Evolutionary conservation across 2,113 vertebrate genomes (phyloP).

Genomic region (Lagopus muta): DNA sequence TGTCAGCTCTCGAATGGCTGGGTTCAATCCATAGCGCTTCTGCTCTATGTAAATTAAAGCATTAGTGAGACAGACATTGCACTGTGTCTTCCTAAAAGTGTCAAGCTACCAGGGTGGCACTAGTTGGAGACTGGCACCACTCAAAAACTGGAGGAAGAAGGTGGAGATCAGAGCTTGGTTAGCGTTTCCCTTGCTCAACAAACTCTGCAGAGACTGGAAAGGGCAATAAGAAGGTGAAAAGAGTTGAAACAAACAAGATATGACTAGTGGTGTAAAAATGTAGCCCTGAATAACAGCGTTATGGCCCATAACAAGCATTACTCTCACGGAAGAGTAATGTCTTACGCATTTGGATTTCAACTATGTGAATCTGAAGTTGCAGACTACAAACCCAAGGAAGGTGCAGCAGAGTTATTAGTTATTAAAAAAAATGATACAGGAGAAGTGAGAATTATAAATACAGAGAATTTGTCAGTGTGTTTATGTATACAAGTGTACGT

Average conservation of each 20-base stretch:
- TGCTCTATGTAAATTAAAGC: not conserved
- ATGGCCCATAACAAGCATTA: not conserved
- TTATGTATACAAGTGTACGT: not conserved
- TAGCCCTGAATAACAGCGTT: not conserved
- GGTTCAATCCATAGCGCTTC: not conserved
- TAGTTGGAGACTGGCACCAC: accelerated
- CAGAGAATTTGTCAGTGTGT: not conserved
- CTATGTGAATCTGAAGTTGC: not conserved
- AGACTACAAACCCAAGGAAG: not conserved
- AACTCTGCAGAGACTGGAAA: not conserved
- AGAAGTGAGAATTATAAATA: not conserved
- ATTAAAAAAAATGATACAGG: accelerated
- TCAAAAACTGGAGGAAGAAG: not conserved
- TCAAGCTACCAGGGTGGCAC: not conserved
- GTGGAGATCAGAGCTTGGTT: not conserved
- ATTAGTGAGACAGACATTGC: not conserved
- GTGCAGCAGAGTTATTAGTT: not conserved
- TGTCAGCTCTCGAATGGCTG: not conserved
- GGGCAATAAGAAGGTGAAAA: not conserved
- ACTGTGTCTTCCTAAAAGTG: not conserved
- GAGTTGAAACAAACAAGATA: not conserved
- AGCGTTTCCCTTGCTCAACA: not conserved
- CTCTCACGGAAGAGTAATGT: not conserved
- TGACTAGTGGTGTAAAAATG: not conserved
- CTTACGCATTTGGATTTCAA: not conserved